A percentile compares a stretch with the other conserved stretches of the same genome.
Evolutionary conservation across 2,797 vertebrate genomes (phyloP).

Genomic region (Harpagifer antarcticus): DNA sequence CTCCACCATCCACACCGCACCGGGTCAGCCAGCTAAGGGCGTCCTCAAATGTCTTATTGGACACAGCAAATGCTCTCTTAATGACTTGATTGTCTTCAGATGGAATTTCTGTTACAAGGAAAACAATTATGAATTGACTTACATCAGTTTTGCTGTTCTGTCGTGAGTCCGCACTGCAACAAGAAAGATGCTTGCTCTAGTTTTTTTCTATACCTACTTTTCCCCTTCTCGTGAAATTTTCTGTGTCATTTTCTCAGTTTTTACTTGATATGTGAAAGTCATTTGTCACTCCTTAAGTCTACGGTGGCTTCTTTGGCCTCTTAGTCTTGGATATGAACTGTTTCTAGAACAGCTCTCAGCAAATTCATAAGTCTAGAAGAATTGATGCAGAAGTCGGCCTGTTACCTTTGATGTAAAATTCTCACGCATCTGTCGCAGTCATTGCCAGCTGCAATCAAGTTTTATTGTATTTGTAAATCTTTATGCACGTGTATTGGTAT

Average conservation of each 20-base stretch:
- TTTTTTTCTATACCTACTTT: conserved; percentile 9
- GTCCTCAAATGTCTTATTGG: conserved; percentile 57
- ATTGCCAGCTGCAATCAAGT: conserved; percentile 40
- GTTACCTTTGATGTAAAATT: conserved; percentile 50
- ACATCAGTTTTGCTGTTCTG: conserved; percentile 20
- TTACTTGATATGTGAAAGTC: conserved; percentile 22
- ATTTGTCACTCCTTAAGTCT: conserved; percentile 25
- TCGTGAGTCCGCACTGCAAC: conserved; percentile 34
- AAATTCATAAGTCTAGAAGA: conserved; percentile 7
- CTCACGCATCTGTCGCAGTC: conserved; percentile 41
- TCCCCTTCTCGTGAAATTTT: conserved; percentile 3
- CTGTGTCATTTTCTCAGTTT: conserved; percentile 25
- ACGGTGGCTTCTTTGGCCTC: conserved; percentile 31
- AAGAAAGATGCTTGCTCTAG: conserved; percentile 29
- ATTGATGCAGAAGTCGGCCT: conserved; percentile 15
- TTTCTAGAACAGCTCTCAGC: conserved; percentile 2
- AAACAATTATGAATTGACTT: conserved; percentile 32
- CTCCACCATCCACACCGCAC: conserved; percentile 54
- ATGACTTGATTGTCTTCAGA: conserved; percentile 42
- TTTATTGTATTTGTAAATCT: conserved; percentile 66
- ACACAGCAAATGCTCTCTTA: conserved; percentile 43
- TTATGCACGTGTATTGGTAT: conserved; percentile 68
- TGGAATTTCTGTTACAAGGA: conserved; percentile 69
- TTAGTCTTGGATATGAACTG: conserved; percentile 30
- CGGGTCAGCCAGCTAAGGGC: conserved; percentile 53